Evolutionary conservation across 1,140 invertebrate genomes (phyloP).

Genomic region (Pinna nobilis): DNA sequence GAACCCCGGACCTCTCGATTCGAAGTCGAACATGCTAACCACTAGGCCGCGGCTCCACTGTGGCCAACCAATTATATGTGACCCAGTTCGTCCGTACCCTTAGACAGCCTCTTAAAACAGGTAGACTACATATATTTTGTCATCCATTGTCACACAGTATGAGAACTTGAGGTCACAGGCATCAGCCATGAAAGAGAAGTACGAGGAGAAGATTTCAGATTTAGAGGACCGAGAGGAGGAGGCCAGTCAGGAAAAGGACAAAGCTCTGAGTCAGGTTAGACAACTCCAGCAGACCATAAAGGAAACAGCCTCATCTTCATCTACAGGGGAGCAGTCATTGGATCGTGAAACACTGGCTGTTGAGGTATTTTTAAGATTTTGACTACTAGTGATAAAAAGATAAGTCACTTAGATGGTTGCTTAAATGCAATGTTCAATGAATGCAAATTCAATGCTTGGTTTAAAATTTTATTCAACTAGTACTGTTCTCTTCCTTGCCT

Average conservation of each 20-base stretch:
- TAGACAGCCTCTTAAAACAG: too few relatives aligned
- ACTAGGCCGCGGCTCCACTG: too few relatives aligned
- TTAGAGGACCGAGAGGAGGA: conserved; percentile 62
- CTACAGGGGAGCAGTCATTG: conserved; percentile 37
- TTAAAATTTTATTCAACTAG: too few relatives aligned
- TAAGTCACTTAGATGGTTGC: too few relatives aligned
- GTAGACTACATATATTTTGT: background rate
- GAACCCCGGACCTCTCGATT: too few relatives aligned
- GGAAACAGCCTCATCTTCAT: conserved; percentile 27
- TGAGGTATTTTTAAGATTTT: background rate
- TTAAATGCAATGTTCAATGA: too few relatives aligned
- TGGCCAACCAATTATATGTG: too few relatives aligned
- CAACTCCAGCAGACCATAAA: conserved; percentile 20
- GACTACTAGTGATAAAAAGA: too few relatives aligned
- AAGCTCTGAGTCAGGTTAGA: conserved; percentile 30
- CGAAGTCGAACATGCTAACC: too few relatives aligned
- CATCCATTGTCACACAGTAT: conserved; percentile 61
- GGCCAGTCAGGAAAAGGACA: conserved; percentile 35
- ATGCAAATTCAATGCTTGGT: too few relatives aligned
- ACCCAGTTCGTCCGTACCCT: too few relatives aligned
- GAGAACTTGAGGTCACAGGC: conserved; percentile 66
- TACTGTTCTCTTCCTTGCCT: too few relatives aligned
- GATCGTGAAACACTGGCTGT: background rate
- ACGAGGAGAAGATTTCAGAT: conserved; percentile 68
- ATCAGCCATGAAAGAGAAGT: conserved; percentile 67